These are phyloP conservation scores for Lasioglossum leucozonium DNA, from an alignment of 2,888 invertebrate species.

Conservation along the genomic window DNA sequence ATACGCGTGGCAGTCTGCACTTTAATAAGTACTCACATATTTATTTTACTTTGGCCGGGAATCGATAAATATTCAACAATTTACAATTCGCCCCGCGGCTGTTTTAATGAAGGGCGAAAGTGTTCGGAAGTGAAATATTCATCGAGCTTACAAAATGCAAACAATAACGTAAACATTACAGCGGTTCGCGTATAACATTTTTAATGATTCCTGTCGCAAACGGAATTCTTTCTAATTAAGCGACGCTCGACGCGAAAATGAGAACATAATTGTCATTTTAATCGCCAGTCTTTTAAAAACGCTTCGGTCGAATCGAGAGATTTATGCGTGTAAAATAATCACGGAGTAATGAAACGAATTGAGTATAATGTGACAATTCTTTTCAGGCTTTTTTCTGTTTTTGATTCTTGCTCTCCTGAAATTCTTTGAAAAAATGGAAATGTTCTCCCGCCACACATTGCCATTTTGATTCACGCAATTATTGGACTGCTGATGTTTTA, in stretches of 20 bases:
- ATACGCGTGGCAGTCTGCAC: background rate
- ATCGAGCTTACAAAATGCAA: slow-evolving; percentile 1
- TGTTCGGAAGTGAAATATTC: slow-evolving; percentile 1
- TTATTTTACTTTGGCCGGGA: slow-evolving; percentile 5
- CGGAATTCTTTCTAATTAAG: background rate
- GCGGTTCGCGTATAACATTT: background rate
- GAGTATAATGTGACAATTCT: background rate
- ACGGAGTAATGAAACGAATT: background rate
- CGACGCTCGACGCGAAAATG: background rate
- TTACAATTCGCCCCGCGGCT: background rate
- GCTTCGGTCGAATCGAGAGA: background rate
- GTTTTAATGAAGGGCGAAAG: slow-evolving; percentile 8
- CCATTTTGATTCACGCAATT: too few relatives aligned
- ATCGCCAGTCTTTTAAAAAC: background rate
- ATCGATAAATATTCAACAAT: slow-evolving; percentile 15
- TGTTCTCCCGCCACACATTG: too few relatives aligned
- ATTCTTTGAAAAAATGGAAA: background rate
- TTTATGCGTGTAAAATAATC: background rate
- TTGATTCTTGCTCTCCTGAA: background rate
- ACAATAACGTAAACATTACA: background rate
- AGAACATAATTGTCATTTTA: background rate
- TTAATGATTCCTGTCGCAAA: background rate
- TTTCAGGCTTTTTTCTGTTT: too few relatives aligned
- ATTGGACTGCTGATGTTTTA: too few relatives aligned
- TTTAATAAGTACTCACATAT: slow-evolving; percentile 9